Conservation (phyloP, 1,140 invertebrate genomes). For the Cyrtorhinus lividipennis region DNA sequence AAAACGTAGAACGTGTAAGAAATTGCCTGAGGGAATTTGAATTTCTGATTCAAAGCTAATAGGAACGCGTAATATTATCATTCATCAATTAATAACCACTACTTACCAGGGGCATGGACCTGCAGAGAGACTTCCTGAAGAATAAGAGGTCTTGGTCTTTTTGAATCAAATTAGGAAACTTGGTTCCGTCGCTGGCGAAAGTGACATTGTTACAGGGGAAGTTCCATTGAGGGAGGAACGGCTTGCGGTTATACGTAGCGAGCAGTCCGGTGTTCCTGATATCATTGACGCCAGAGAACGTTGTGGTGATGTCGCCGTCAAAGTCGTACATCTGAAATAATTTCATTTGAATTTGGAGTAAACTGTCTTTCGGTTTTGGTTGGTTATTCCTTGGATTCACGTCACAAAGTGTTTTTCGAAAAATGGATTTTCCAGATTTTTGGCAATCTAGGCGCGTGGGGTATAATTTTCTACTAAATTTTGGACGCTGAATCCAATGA, state of each 20-base stretch:
- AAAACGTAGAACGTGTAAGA: too few relatives aligned
- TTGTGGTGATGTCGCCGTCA: constrained; percentile 58
- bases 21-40: too few relatives aligned
- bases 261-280: constrained; percentile 47
- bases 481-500: too few relatives aligned
- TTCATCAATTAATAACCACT: too few relatives aligned
- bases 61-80: too few relatives aligned
- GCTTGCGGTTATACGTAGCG: constrained; percentile 56
- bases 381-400: too few relatives aligned
- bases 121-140: constrained; percentile 67
- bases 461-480: too few relatives aligned
- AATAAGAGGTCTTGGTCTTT: constrained; percentile 54
- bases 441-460: too few relatives aligned
- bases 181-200: constrained; percentile 69
- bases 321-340: constrained; percentile 70
- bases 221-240: constrained; percentile 60
- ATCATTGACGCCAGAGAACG: constrained; percentile 56
- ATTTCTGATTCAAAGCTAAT: too few relatives aligned
- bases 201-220: constrained; percentile 58
- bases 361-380: not conserved
- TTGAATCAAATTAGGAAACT: constrained; percentile 54
- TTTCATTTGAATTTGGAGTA: too few relatives aligned
- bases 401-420: too few relatives aligned
- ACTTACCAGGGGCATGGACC: constrained; percentile 53
- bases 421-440: too few relatives aligned